A percentile compares a stretch with the other conserved stretches of the same genome.
These are phyloP conservation scores for Chrysopa pallens DNA, from an alignment of 1,140 invertebrate genomes.

Conservation along the genomic window DNA sequence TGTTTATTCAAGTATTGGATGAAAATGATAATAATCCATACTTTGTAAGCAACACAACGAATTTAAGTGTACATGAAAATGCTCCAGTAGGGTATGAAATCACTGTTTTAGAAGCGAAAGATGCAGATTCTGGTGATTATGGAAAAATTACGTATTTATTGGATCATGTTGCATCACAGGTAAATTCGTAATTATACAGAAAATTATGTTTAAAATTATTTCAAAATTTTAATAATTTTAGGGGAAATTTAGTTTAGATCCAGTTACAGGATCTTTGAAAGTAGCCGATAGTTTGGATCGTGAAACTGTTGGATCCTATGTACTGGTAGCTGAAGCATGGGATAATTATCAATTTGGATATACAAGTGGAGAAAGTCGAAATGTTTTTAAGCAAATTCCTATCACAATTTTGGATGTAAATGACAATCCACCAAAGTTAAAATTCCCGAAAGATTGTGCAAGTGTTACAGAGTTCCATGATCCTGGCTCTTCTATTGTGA, in stretches of 20 bases:
- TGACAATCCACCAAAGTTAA: slow-evolving; percentile 58
- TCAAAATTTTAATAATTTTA: slow-evolving; percentile 14
- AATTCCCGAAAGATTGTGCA: slow-evolving; percentile 46
- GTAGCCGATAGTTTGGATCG: slow-evolving; percentile 68
- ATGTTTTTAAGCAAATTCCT: slow-evolving; percentile 79
- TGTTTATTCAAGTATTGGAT: slow-evolving; percentile 64
- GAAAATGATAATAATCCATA: slow-evolving; percentile 89
- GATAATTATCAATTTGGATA: slow-evolving; percentile 90
- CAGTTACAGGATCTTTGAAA: slow-evolving; percentile 62
- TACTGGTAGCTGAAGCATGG: slow-evolving; percentile 79
- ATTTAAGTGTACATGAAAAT: slow-evolving; percentile 61
- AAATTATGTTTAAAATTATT: neutral
- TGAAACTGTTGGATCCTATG: slow-evolving; percentile 56
- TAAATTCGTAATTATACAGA: slow-evolving; percentile 12
- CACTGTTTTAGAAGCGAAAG: slow-evolving; percentile 53
- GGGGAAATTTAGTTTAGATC: slow-evolving; percentile 71
- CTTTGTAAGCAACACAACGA: slow-evolving; percentile 50
- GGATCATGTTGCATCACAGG: slow-evolving; percentile 66
- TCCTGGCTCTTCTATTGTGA: slow-evolving; percentile 50
- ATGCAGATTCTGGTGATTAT: slow-evolving; percentile 75
- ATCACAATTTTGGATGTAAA: slow-evolving; percentile 64
- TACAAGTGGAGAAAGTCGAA: slow-evolving; percentile 72
- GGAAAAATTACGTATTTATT: slow-evolving; percentile 80
- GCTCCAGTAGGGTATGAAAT: slow-evolving; percentile 55
- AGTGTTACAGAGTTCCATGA: slow-evolving; percentile 79